These are phyloP conservation scores for Syrmaticus mikado DNA, from an alignment of 2,113 vertebrate genomes.

Conservation along the genomic window DNA sequence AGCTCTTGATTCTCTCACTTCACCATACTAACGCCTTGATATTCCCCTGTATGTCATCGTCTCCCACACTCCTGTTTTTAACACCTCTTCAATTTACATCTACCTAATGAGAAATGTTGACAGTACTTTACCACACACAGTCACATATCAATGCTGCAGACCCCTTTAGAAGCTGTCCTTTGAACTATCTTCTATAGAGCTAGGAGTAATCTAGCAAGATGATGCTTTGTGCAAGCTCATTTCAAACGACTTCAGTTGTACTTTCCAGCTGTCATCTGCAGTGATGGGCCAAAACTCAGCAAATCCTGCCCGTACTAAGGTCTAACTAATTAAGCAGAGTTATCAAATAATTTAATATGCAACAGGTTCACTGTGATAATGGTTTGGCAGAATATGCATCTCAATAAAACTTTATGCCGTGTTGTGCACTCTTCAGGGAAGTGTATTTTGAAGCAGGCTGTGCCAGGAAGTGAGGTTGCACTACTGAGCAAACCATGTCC, in stretches of 20 bases:
- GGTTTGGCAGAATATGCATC: not conserved
- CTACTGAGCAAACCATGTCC: not conserved
- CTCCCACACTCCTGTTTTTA: not conserved
- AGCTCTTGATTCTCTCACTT: not conserved
- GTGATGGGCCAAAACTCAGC: not conserved
- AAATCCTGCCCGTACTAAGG: not conserved
- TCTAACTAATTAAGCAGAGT: not conserved
- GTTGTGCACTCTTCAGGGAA: not conserved
- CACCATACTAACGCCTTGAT: not conserved
- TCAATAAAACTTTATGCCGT: not conserved
- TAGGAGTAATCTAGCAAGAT: not conserved
- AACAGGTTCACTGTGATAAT: not conserved
- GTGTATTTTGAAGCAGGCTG: not conserved
- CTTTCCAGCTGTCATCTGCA: not conserved
- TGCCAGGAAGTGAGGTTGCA: not conserved
- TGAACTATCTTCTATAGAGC: not conserved
- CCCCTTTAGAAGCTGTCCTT: not conserved
- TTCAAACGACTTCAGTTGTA: not conserved
- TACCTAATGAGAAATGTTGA: not conserved
- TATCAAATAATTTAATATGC: not conserved
- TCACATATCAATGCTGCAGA: not conserved
- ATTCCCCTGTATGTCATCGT: not conserved
- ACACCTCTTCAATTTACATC: not conserved
- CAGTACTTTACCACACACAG: not conserved
- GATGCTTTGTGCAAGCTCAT: not conserved